Percentiles rank a stretch among this genome's conserved stretches.
These are phyloP conservation scores for Galerucella calmariensis DNA, from an alignment of 2,888 invertebrate species.

Conservation along the genomic window DNA sequence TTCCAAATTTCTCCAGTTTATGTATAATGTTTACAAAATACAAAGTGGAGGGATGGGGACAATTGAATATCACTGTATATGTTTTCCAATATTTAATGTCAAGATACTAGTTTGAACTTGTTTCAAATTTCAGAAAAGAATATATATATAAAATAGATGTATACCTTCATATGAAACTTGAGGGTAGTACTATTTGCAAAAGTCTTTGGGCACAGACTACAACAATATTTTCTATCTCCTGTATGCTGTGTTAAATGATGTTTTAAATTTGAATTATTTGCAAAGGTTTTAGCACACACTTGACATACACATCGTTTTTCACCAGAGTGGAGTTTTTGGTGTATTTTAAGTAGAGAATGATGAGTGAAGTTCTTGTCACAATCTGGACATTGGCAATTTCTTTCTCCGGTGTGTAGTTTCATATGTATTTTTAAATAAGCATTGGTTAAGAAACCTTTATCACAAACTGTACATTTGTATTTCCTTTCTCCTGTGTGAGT, in stretches of 20 bases:
- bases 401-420: constrained; percentile 14
- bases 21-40: too few species aligned
- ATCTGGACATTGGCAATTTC: constrained; percentile 3
- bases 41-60: too few species aligned
- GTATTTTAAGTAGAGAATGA: constrained; percentile 11
- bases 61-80: too few species aligned
- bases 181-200: constrained; percentile 17
- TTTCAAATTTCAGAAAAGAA: neutral
- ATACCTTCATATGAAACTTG: constrained; percentile 19
- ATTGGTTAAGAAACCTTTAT: constrained; percentile 17
- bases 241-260: constrained; percentile 19
- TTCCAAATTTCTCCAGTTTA: too few species aligned
- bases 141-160: neutral
- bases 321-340: constrained; percentile 14
- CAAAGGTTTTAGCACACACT: constrained; percentile 17
- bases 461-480: constrained; percentile 12
- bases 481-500: constrained; percentile 12
- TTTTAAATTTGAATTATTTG: constrained; percentile 15
- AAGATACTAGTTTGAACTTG: too few species aligned
- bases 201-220: constrained; percentile 10
- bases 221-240: constrained; percentile 18
- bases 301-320: constrained; percentile 16
- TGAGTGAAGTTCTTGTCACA: constrained; percentile 16
- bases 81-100: too few species aligned
- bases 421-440: constrained; percentile 13